Conservation (phyloP, 2,113 vertebrate species). For the Mobula birostris region DNA sequence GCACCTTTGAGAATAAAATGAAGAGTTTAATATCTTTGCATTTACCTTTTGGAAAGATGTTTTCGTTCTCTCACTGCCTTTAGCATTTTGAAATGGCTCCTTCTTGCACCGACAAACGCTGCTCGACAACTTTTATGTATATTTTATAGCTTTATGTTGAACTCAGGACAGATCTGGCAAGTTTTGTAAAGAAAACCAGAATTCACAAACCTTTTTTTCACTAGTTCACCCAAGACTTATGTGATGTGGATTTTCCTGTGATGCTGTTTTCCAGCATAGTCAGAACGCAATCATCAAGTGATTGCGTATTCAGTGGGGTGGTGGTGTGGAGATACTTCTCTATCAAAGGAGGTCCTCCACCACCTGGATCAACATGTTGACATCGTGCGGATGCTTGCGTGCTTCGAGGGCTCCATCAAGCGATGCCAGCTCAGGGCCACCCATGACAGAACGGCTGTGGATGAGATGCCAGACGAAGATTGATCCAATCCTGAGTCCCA, state of each 20-base stretch:
- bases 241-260: neutral
- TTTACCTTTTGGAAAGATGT: neutral
- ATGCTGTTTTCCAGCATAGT: neutral
- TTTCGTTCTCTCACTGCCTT: constrained; percentile 20
- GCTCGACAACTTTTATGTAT: neutral
- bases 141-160: constrained; percentile 6
- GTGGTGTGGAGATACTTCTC: no score
- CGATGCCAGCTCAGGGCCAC: no score
- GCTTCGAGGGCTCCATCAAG: no score
- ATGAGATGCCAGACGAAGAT: no score
- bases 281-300: neutral
- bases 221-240: neutral
- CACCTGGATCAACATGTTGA: no score
- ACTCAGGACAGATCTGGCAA: neutral
- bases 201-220: constrained; percentile 24
- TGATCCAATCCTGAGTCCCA: no score
- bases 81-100: neutral
- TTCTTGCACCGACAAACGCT: neutral
- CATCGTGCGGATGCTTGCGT: no score
- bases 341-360: no score
- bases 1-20: constrained; percentile 5
- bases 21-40: constrained; percentile 6
- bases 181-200: constrained; percentile 9
- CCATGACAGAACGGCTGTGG: no score
- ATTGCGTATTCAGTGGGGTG: no score